Evolutionary conservation across 2,888 invertebrate species (phyloP).

Genomic region (Melinaea menophilus): DNA sequence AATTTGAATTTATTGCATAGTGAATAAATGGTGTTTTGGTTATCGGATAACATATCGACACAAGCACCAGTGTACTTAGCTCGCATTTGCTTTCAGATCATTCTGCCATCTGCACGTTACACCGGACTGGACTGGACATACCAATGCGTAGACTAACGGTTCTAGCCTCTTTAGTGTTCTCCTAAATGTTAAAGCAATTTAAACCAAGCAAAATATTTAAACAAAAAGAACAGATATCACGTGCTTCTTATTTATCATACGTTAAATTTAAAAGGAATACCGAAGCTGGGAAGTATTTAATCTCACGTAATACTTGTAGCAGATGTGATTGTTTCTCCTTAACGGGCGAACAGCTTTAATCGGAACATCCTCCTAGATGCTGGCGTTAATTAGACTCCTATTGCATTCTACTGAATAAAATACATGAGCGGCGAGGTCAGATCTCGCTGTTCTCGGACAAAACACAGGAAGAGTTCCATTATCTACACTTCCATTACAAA

Average conservation of each 20-base stretch:
- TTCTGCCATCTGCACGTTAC: conserved; percentile 22
- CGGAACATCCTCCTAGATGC: conserved; percentile 64
- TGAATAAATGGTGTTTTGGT: conserved; percentile 72
- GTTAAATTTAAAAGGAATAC: conserved; percentile 24
- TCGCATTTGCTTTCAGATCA: conserved; percentile 37
- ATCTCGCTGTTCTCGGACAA: conserved; percentile 40
- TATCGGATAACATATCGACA: conserved; percentile 68
- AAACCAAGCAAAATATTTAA: background rate
- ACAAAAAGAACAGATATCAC: background rate
- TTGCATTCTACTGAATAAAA: conserved; percentile 57
- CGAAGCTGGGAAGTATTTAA: conserved; percentile 45
- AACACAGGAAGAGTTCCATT: conserved; percentile 43
- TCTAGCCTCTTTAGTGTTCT: background rate
- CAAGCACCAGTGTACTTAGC: conserved; percentile 47
- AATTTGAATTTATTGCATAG: conserved; percentile 78
- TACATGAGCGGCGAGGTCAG: conserved; percentile 56
- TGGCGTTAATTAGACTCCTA: conserved; percentile 69
- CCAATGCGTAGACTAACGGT: conserved; percentile 25
- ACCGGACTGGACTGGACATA: conserved; percentile 17
- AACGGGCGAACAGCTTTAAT: conserved; percentile 66
- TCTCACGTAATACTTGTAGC: conserved; percentile 62
- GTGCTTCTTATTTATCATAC: conserved; percentile 8
- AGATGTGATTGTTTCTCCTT: conserved; percentile 75
- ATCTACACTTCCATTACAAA: conserved; percentile 36
- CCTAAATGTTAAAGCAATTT: conserved; percentile 2